phyloP scores from a whole-genome alignment of 2,888 invertebrate species.

The Tachina lurida region DNA sequence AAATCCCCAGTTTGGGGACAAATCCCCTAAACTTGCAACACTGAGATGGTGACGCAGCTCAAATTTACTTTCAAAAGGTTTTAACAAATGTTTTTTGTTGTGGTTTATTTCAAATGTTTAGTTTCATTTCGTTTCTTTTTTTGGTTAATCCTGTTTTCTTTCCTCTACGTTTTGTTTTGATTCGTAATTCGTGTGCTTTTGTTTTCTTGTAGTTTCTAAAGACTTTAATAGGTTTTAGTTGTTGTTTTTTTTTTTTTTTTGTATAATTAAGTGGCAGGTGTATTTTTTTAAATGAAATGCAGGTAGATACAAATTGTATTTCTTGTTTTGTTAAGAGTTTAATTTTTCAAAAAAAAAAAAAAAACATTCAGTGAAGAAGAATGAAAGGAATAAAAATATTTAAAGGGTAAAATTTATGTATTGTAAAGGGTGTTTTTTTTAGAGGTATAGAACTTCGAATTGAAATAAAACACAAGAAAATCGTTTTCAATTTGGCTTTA shows the following conservation, averaged over 20 bases:
- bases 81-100: neutral
- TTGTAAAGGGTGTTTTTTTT: no score
- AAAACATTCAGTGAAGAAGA: neutral
- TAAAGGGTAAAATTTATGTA: neutral
- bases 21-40: no score
- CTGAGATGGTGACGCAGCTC: neutral
- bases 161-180: neutral
- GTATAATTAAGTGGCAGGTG: conserved; percentile 54
- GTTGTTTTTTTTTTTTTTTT: conserved; percentile 6
- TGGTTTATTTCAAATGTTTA: neutral
- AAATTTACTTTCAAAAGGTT: neutral
- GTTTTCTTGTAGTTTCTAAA: neutral
- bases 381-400: neutral
- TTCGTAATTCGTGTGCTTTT: neutral
- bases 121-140: conserved; percentile 3
- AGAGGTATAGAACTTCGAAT: no score
- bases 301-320: conserved; percentile 43
- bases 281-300: conserved; percentile 37
- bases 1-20: no score
- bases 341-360: neutral
- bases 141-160: neutral
- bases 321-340: conserved; percentile 25
- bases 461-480: no score
- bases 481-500: no score
- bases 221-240: conserved; percentile 13